These are phyloP conservation scores for Erythrolamprus reginae DNA, from an alignment of 2,113 vertebrate genomes.

Conservation along the genomic window DNA sequence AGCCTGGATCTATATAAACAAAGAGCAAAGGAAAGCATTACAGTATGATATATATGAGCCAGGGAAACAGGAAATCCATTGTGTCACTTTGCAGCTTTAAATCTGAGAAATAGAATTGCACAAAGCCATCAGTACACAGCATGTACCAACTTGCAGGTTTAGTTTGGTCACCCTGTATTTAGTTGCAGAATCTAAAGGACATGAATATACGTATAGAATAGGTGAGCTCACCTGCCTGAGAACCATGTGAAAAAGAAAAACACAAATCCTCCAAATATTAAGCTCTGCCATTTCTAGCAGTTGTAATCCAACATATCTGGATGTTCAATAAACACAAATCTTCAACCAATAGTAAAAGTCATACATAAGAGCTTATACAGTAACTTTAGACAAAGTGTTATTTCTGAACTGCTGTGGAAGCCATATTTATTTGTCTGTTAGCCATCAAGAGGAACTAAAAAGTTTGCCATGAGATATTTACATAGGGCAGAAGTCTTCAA, in stretches of 20 bases:
- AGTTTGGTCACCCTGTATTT: conserved; percentile 14
- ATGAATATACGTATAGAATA: fast-evolving
- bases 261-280: background rate
- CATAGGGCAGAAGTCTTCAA: no score
- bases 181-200: background rate
- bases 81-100: conserved; percentile 27
- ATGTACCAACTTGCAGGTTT: background rate
- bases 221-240: background rate
- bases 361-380: background rate
- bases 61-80: conserved; percentile 17
- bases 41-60: conserved; percentile 2
- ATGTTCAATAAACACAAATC: background rate
- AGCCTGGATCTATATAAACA: conserved; percentile 27
- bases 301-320: background rate
- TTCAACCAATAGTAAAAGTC: background rate
- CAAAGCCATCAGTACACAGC: fast-evolving
- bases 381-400: background rate
- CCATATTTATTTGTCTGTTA: background rate
- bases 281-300: background rate
- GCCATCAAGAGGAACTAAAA: background rate
- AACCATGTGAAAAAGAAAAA: background rate
- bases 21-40: conserved; percentile 22
- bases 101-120: conserved; percentile 7
- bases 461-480: background rate
- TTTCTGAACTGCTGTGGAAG: background rate